Conservation (phyloP, 2,888 invertebrate genomes). For the Carabus problematicus region DNA sequence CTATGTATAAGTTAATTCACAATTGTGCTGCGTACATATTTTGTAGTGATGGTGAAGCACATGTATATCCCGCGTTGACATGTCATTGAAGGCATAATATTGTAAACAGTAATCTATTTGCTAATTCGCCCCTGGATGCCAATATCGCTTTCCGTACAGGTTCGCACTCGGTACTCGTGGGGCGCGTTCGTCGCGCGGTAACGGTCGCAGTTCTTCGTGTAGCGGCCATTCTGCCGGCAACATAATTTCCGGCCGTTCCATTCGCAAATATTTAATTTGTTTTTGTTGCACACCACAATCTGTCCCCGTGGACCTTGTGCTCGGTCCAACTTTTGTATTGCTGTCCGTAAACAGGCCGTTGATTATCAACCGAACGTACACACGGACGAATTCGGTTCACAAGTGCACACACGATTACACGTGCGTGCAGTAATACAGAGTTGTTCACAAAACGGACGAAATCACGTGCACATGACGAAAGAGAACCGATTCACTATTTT, state of each 20-base stretch:
- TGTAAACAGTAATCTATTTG: conserved; percentile 36
- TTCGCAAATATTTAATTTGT: conserved; percentile 43
- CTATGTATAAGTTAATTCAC: no score
- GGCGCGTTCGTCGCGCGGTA: conserved; percentile 4
- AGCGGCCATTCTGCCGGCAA: conserved; percentile 21
- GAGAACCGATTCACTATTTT: no score
- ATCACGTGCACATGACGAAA: no score
- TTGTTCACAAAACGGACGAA: no score
- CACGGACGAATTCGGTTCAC: not conserved
- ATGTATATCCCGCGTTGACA: no score
- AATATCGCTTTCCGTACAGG: conserved; percentile 1
- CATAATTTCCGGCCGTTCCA: conserved; percentile 42
- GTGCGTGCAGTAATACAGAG: no score
- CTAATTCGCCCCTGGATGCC: conserved; percentile 36
- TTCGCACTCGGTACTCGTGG: no score
- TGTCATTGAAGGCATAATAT: no score
- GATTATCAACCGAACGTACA: not conserved
- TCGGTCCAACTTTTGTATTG: not conserved
- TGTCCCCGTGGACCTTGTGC: conserved; percentile 30
- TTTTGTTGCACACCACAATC: conserved; percentile 40
- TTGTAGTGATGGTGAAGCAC: no score
- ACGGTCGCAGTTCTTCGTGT: conserved; percentile 5
- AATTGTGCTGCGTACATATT: no score
- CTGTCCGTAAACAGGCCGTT: conserved; percentile 1
- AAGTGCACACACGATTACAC: not conserved